phyloP scores from a whole-genome alignment of 1,140 invertebrate genomes.

The Anagrus nilaparvatae region DNA sequence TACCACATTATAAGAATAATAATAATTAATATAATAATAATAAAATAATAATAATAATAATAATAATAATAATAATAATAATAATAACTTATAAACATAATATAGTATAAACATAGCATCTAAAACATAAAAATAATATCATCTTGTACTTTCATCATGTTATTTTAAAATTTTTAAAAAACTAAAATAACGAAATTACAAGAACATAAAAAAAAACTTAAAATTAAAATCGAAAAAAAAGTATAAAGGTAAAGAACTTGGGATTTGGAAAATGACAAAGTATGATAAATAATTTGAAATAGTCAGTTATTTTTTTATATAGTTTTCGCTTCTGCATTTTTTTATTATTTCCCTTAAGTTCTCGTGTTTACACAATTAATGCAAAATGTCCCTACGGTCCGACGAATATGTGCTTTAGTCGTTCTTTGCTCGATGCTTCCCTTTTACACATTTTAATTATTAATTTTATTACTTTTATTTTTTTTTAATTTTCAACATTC shows the following conservation, averaged over 20 bases:
- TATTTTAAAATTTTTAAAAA: constrained; percentile 2
- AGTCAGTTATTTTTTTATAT: constrained; percentile 23
- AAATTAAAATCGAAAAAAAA: constrained; percentile 2
- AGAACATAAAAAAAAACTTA: background rate
- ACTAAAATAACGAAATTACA: constrained; percentile 7
- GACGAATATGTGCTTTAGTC: constrained; percentile 38
- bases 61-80: constrained; percentile 8
- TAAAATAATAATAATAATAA: constrained; percentile 21
- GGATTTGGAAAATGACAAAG: constrained; percentile 2
- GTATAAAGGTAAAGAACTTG: constrained; percentile 1
- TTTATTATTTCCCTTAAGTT: constrained; percentile 38
- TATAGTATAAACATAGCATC: constrained; percentile 13
- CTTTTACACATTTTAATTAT: constrained; percentile 30
- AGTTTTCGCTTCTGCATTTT: constrained; percentile 25
- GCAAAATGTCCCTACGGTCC: constrained; percentile 41
- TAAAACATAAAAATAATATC: constrained; percentile 12
- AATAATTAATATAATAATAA: constrained; percentile 29
- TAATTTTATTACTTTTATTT: constrained; percentile 19
- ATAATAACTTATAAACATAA: constrained; percentile 21
- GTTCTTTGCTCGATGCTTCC: constrained; percentile 36
- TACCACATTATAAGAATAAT: constrained; percentile 41
- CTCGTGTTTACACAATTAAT: constrained; percentile 41
- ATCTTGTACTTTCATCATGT: background rate
- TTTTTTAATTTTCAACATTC: constrained; percentile 33
- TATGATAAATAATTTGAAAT: constrained; percentile 4